Evolutionary conservation across 2,888 invertebrate genomes (phyloP), one percentile per base, ranked within the genome.

Genomic region (Standfussiana lucernea): DNA sequence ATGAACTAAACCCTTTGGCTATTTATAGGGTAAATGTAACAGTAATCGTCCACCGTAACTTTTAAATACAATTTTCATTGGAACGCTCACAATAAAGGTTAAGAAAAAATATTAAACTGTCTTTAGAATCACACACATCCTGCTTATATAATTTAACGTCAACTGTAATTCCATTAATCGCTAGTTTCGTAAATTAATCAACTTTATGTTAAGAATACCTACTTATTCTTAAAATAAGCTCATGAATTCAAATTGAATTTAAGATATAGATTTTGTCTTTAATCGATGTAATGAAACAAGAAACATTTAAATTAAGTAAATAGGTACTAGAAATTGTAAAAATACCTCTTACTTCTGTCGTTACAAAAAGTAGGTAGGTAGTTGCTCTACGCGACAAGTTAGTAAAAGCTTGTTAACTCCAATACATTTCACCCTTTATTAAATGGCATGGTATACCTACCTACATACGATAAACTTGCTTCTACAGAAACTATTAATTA

Each of bases 401-500:
- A 65, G 42, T 50, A 66, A 84, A 71, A 75, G 50, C 56, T 71
- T 69, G 59, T 65, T 61, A 84, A 62, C 35, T 69, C 24, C 32
- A 56, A 66, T 75, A 62, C 21, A 59, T 72, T 77, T 73, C 67
- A 72, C 50, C 82, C 64, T 71, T 83, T 68, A 32, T 37, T 72
- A 73, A 72, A 82, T 65, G n/a, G 42, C 56, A 74, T 74, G 56
- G 66, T 74, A 69, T 53, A 40, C 24, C 21, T 72, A 69, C 53
- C 24, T 73, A 69, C 35, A 37, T 42, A 69, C 65, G 62, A 72
- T 74, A 75, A 76, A 76, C 56, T 61, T 64, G 45, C 56, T 68
- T 77, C 42, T 28, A 61, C 40, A 73, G 74, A 69, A 89, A 85
- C 78, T 86, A 90, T 90, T 92, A 93, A 92, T 92, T 91, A 91